Evolutionary conservation across 2,888 invertebrate species (phyloP).

Genomic region (Liposcelis brunnea): DNA sequence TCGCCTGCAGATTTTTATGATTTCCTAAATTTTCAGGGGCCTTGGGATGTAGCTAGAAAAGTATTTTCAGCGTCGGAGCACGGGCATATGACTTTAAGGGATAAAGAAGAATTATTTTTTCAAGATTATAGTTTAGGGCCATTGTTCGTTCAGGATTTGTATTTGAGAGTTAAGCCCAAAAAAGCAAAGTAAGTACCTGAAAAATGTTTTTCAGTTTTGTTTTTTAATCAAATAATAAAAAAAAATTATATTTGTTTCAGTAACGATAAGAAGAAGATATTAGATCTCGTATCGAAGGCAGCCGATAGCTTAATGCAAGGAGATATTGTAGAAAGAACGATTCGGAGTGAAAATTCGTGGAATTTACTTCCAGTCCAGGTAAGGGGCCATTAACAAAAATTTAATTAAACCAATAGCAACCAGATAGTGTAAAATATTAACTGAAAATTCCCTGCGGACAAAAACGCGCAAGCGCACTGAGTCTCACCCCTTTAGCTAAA

Average conservation of each 20-base stretch:
- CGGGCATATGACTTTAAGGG: constrained; percentile 55
- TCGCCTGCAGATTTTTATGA: constrained; percentile 11
- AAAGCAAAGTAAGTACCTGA: constrained; percentile 39
- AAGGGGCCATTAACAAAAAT: constrained; percentile 3
- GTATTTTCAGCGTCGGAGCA: constrained; percentile 72
- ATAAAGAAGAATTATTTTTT: constrained; percentile 86
- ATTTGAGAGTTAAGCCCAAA: constrained; percentile 60
- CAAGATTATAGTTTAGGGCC: constrained; percentile 93
- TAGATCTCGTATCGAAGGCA: constrained; percentile 55
- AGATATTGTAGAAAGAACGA: constrained; percentile 66
- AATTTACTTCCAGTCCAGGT: constrained; percentile 56
- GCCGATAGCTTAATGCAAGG: constrained; percentile 76
- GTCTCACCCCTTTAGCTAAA: no score
- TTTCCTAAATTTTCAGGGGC: constrained; percentile 39
- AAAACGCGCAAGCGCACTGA: no score
- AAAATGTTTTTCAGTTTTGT: no score
- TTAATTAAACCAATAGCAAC: no score
- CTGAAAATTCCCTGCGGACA: no score
- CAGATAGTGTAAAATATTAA: no score
- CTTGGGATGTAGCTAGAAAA: constrained; percentile 82
- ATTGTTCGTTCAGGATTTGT: constrained; percentile 96
- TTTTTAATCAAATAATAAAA: no score
- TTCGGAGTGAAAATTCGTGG: constrained; percentile 73
- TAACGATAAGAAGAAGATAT: constrained; percentile 30
- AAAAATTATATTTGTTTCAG: constrained; percentile 28